Evolutionary conservation across 2,888 invertebrate genomes (phyloP).

Genomic region (Acrobasis suavella): DNA sequence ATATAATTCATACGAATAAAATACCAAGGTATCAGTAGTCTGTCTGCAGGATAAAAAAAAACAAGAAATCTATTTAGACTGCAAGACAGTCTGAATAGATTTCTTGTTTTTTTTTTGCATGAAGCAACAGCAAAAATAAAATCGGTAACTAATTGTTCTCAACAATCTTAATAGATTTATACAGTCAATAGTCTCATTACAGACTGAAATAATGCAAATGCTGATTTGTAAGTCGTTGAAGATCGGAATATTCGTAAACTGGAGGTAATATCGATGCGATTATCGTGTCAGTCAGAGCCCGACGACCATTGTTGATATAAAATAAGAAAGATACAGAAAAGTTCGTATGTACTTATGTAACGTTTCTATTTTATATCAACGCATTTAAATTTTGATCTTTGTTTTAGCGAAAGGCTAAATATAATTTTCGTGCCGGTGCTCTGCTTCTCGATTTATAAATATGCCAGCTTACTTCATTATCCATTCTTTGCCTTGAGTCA

Average conservation of each 20-base stretch:
- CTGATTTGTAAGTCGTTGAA: slow-evolving; percentile 23
- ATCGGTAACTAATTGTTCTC: slow-evolving; percentile 6
- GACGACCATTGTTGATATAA: slow-evolving; percentile 39
- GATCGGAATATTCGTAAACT: slow-evolving; percentile 28
- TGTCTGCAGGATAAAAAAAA: not conserved
- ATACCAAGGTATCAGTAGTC: not conserved
- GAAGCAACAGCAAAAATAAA: not conserved
- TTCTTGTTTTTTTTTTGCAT: too few species aligned
- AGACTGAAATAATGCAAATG: slow-evolving; percentile 30
- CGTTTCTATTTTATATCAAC: too few species aligned
- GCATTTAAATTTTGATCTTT: too few species aligned
- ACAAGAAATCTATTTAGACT: not conserved
- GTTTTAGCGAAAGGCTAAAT: too few species aligned
- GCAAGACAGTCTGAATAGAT: too few species aligned
- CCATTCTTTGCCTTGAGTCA: too few species aligned
- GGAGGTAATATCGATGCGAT: slow-evolving; percentile 50
- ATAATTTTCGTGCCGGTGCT: too few species aligned
- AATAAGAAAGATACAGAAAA: not conserved
- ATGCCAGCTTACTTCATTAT: too few species aligned
- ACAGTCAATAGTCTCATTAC: slow-evolving; percentile 25
- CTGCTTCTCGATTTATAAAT: too few species aligned
- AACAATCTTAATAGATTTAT: not conserved
- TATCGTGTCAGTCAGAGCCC: slow-evolving; percentile 59
- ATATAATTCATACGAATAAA: too few species aligned
- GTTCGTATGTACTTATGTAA: not conserved